A percentile compares a stretch with the other conserved stretches of the same genome.
These are phyloP conservation scores for Halcyon malimbica DNA, from an alignment of 2,113 vertebrate species.

Conservation along the genomic window DNA sequence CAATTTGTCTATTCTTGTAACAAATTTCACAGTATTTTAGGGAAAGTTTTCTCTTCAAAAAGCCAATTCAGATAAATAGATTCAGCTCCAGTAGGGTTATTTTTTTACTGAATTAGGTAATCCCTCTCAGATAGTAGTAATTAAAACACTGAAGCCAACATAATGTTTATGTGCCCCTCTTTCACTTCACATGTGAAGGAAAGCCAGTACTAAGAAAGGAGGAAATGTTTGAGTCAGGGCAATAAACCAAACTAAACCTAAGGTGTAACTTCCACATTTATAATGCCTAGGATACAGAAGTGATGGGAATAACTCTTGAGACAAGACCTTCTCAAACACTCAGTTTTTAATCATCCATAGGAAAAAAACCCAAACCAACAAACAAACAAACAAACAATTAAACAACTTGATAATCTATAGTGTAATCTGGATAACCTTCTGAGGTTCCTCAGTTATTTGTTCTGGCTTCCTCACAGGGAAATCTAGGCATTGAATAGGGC, in stretches of 20 bases:
- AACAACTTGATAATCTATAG: background rate
- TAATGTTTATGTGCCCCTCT: background rate
- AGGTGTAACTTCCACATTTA: background rate
- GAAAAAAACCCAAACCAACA: background rate
- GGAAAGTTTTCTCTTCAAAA: background rate
- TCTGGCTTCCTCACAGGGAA: background rate
- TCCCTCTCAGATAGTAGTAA: background rate
- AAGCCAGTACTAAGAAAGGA: background rate
- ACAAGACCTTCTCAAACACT: background rate
- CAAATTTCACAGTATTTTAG: background rate
- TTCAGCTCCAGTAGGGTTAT: background rate
- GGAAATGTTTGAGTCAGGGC: fast-evolving
- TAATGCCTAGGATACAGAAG: background rate
- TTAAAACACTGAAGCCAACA: background rate
- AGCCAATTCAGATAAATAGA: background rate
- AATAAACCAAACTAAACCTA: background rate
- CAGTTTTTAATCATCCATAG: background rate
- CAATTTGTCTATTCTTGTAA: background rate
- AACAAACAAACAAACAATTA: background rate
- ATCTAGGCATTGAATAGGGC: background rate
- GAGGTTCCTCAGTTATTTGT: background rate
- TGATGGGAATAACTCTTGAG: background rate
- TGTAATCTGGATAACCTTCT: background rate
- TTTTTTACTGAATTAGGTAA: background rate
- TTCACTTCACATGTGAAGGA: background rate